A percentile compares a stretch with the other conserved stretches of the same genome.
Conservation (phyloP, 2,113 vertebrate species). For the Struthidea cinerea region DNA sequence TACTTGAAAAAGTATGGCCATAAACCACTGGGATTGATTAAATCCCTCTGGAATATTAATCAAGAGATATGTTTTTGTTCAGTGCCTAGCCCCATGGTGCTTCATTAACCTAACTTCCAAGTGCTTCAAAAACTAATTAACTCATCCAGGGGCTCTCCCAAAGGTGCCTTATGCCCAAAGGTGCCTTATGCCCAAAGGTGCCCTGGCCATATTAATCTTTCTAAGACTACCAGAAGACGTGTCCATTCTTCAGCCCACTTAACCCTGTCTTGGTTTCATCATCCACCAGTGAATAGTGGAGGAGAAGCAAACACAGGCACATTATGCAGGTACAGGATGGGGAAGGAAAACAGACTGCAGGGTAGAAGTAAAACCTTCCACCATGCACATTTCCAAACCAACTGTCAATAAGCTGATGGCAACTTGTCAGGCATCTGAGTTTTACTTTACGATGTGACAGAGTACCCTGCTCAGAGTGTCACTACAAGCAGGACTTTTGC, state of each 20-base stretch:
- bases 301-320: not conserved
- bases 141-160: not conserved
- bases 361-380: not conserved
- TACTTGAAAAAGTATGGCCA: not conserved
- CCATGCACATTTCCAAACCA: not conserved
- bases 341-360: not conserved
- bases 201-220: not conserved
- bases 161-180: not conserved
- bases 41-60: not conserved
- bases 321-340: not conserved
- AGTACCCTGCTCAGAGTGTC: not conserved
- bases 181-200: not conserved
- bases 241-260: not conserved
- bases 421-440: not conserved
- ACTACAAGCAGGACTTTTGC: not conserved
- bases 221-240: not conserved
- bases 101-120: constrained; percentile 12
- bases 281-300: not conserved
- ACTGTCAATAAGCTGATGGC: not conserved
- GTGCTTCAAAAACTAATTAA: not conserved
- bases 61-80: not conserved
- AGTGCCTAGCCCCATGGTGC: not conserved
- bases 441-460: not conserved
- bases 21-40: not conserved
- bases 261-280: not conserved